phyloP scores from a whole-genome alignment of 2,888 invertebrate species.

The Atrina japonica region DNA sequence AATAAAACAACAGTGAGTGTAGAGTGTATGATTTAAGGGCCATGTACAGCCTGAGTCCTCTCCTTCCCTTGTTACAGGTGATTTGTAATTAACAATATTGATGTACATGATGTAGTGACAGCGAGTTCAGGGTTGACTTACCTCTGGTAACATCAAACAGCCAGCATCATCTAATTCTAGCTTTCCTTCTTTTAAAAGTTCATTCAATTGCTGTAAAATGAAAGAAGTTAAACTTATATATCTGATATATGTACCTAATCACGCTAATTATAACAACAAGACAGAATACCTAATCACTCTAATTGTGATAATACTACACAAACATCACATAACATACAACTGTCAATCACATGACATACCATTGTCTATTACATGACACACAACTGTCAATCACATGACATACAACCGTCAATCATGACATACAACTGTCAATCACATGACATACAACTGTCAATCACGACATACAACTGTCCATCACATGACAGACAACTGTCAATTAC shows the following conservation, averaged over 20 bases:
- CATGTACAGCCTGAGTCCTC: too few species aligned
- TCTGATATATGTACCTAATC: background rate
- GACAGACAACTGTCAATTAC: background rate
- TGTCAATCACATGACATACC: background rate
- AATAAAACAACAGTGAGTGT: too few species aligned
- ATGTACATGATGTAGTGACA: too few species aligned
- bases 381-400: background rate
- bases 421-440: background rate
- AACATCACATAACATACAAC: too few species aligned
- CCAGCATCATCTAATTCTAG: slow-evolving; percentile 73
- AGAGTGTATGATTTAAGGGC: too few species aligned
- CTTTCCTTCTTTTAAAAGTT: slow-evolving; percentile 68
- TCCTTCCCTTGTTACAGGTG: too few species aligned
- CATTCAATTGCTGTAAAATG: slow-evolving; percentile 73
- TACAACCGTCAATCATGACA: too few species aligned
- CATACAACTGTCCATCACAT: background rate
- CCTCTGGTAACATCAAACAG: slow-evolving; percentile 61
- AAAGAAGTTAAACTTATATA: background rate
- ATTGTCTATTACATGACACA: background rate
- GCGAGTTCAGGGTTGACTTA: too few species aligned
- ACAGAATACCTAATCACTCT: too few species aligned
- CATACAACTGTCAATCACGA: too few species aligned
- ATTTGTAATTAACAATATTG: too few species aligned
- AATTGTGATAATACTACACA: too few species aligned
- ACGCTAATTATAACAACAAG: background rate